phyloP scores from a whole-genome alignment of 2,888 invertebrate species.

The Drosophila percnosoma region DNA sequence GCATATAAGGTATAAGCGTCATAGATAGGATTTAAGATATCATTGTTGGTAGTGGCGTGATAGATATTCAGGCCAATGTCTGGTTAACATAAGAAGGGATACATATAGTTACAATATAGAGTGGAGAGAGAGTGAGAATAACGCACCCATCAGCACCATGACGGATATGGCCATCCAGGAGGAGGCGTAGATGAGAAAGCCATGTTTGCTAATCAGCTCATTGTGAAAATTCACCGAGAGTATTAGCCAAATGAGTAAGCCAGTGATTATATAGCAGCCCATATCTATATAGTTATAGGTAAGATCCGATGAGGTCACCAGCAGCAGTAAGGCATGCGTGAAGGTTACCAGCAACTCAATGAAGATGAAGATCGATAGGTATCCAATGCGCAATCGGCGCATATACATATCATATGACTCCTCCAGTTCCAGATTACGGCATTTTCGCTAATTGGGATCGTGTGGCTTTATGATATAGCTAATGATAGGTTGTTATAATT shows the following conservation, averaged over 20 bases:
- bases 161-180: slow-evolving; percentile 85
- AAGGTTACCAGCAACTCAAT: slow-evolving; percentile 89
- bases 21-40: slow-evolving; percentile 88
- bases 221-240: slow-evolving; percentile 83
- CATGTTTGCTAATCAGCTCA: slow-evolving; percentile 82
- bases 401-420: slow-evolving; percentile 91
- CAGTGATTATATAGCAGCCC: slow-evolving; percentile 79
- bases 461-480: neutral
- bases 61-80: slow-evolving; percentile 89
- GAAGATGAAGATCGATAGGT: slow-evolving; percentile 91
- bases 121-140: neutral
- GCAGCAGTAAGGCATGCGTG: slow-evolving; percentile 87
- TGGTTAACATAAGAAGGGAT: slow-evolving; percentile 49
- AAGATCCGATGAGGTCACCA: slow-evolving; percentile 85
- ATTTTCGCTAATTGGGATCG: slow-evolving; percentile 88
- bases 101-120: neutral
- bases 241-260: slow-evolving; percentile 81
- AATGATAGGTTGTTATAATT: neutral
- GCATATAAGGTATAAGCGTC: slow-evolving; percentile 90
- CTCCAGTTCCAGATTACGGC: slow-evolving; percentile 90
- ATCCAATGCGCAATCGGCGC: slow-evolving; percentile 91
- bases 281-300: slow-evolving; percentile 82
- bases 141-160: slow-evolving; percentile 86
- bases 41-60: slow-evolving; percentile 86
- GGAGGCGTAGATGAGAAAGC: slow-evolving; percentile 84